phyloP scores from a whole-genome alignment of 2,888 invertebrate species.

The Limenitis camilla region DNA sequence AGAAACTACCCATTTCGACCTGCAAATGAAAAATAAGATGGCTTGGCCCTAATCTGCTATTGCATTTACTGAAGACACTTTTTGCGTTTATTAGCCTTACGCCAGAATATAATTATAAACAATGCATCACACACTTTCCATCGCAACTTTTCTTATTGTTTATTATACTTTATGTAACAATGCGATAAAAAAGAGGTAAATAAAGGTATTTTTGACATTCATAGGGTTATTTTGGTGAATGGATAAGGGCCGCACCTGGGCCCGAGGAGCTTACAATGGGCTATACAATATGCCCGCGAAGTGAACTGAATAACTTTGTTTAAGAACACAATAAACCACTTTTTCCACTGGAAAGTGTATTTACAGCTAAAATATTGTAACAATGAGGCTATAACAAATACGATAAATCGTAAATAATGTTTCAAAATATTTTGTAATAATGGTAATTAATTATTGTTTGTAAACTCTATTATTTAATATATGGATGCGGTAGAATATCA shows the following conservation, averaged over 20 bases:
- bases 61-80: too few relatives aligned
- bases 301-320: slow-evolving; percentile 71
- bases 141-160: slow-evolving; percentile 21
- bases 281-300: slow-evolving; percentile 55
- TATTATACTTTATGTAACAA: slow-evolving; percentile 44
- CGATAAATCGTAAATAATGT: neutral
- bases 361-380: slow-evolving; percentile 39
- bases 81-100: too few relatives aligned
- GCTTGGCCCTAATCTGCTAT: too few relatives aligned
- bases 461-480: too few relatives aligned
- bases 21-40: too few relatives aligned
- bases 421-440: neutral
- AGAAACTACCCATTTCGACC: too few relatives aligned
- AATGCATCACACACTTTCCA: neutral
- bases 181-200: slow-evolving; percentile 41
- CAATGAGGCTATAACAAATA: slow-evolving; percentile 5
- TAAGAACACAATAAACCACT: slow-evolving; percentile 72
- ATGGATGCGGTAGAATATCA: too few relatives aligned
- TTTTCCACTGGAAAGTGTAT: slow-evolving; percentile 43
- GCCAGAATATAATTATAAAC: slow-evolving; percentile 2
- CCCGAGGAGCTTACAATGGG: slow-evolving; percentile 48
- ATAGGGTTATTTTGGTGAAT: slow-evolving; percentile 59
- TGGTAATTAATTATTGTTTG: neutral
- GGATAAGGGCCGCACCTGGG: slow-evolving; percentile 58
- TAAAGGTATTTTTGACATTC: slow-evolving; percentile 67